phyloP scores from a whole-genome alignment of 2,113 vertebrate species.

The Stigmatopora nigra region DNA sequence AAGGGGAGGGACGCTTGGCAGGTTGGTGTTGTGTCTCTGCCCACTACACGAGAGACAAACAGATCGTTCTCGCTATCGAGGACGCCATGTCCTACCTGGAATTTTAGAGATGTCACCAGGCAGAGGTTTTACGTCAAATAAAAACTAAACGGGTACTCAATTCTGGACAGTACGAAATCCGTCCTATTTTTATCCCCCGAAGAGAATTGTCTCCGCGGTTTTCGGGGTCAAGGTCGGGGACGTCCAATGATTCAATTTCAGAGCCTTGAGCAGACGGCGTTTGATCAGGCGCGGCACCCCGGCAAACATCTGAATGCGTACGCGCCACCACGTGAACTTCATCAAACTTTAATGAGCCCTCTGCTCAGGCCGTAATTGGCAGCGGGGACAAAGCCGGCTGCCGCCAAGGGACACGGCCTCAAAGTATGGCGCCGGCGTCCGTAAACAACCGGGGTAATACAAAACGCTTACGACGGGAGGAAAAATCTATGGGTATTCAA shows the following conservation, averaged over 20 bases:
- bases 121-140: too few species aligned
- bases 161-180: conserved; percentile 38
- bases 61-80: conserved; percentile 40
- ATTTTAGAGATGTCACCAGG: too few species aligned
- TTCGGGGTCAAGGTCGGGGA: conserved; percentile 60
- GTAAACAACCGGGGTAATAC: conserved; percentile 60
- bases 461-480: conserved; percentile 62
- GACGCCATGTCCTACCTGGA: conserved; percentile 39
- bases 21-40: conserved; percentile 8
- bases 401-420: conserved; percentile 24
- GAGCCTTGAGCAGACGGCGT: conserved; percentile 64
- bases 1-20: conserved; percentile 22
- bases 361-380: conserved; percentile 67
- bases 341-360: conserved; percentile 74
- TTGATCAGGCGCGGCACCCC: conserved; percentile 56
- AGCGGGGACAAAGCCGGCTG: conserved; percentile 48
- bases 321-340: conserved; percentile 60
- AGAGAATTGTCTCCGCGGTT: conserved; percentile 30
- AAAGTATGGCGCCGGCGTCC: conserved; percentile 12
- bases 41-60: conserved; percentile 19
- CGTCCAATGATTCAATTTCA: conserved; percentile 72
- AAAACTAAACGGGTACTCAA: conserved; percentile 15
- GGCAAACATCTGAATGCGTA: conserved; percentile 59
- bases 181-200: conserved; percentile 21
- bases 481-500: conserved; percentile 70